Base-by-base conservation (phyloP, 2,113 vertebrate species). In the Zosterops borbonicus region DNA sequence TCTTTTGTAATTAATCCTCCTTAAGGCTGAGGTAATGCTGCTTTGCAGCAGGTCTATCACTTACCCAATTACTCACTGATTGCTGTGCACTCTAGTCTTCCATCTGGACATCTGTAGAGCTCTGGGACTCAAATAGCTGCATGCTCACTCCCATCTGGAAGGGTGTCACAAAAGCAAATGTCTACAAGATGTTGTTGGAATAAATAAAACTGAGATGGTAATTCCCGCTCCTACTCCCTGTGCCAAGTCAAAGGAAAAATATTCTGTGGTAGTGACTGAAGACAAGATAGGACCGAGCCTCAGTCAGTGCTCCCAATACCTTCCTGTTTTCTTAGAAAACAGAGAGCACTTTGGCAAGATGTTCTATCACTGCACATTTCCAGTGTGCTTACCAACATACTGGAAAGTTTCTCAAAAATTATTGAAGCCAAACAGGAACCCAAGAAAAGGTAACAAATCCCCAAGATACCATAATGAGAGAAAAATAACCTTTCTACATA, bases 11-110 rank as follows among this genome's bases (percentile, higher is more conserved):
- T 96, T 96, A 96, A 95, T 96, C 80, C 92, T 95, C 83, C 83
- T 96, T 89, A 93, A 92, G 86, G 81, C 56, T 96, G 92, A 96
- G 93, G 95, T 96, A 96, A 92, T 83, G 80, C 92, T 92, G 73
- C 73, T 96, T 94, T 96, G 89, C 88, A 94, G 90, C 86, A 96
- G 88, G 92, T 96, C 93, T 95, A 70, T 96, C 96, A 87, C 92
- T 97, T 95, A 93, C 56, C 89, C 96, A 97, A 94, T 97, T 96
- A 96, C 94, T 87, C 80, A 68, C 73, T 95, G 96, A 92, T 92
- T 96, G 80, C 86, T 89, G 76, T 8, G 6, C 85, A 85, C 88
- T 89, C 77, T 84, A 80, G 52, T 94, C 94, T 81, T 95, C 93
- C 93, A 94, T 93, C 92, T 97, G 95, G 92, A 94, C 90, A 93